Base-by-base conservation (phyloP, 2,888 invertebrate genomes). In the Leistus spinibarbis region DNA sequence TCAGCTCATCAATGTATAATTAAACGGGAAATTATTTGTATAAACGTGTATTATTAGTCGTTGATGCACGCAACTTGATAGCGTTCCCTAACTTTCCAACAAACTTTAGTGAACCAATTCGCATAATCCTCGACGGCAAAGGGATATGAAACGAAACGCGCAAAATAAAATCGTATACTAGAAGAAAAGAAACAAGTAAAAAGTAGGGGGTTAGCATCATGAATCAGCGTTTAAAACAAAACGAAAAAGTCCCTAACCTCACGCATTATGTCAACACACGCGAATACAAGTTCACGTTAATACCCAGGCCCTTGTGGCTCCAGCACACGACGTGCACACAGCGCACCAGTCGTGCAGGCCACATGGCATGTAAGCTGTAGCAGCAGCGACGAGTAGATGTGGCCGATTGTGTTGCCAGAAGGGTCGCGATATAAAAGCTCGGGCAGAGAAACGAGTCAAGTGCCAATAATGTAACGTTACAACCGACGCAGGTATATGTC, bases 341-440 rank as follows among this genome's bases (percentile, higher is more conserved):
- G 19, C 10, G 1, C 2, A 10, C 60, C 60, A 20, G 13, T 10
- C 10, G 60, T 17, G n/a, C 60, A 20, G n/a, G 10, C 10, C 5
- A 16, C 9, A 20, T 57, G 7, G 57, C 7, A 7, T 16, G 16
- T 19, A 10, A 17, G 10, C 10, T 60, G 1, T 4, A 10, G 17
- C 10, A 2, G 60, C 60, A 2, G 13, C 60, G n/a, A 19, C 19
- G 17, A 3, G 10, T 17, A 4, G 19, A 4, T 5, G 10, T 60
- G 60, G 60, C 5, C 60, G 60, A 60, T 22, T 60, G 20, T 16
- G 60, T 3, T 60, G 60, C 60, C 60, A 60, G 19, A 17, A 60
- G 60, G 60, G 60, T 60, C 60, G 60, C 19, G 60, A 60, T 60
- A 60, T 60, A 60, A 60, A 60, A 60, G 60, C 60, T 60, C 16